Percentiles rank a stretch among this genome's conserved stretches.
These are phyloP conservation scores for Zosterops japonicus DNA, from an alignment of 2,113 vertebrate species.

Conservation along the genomic window DNA sequence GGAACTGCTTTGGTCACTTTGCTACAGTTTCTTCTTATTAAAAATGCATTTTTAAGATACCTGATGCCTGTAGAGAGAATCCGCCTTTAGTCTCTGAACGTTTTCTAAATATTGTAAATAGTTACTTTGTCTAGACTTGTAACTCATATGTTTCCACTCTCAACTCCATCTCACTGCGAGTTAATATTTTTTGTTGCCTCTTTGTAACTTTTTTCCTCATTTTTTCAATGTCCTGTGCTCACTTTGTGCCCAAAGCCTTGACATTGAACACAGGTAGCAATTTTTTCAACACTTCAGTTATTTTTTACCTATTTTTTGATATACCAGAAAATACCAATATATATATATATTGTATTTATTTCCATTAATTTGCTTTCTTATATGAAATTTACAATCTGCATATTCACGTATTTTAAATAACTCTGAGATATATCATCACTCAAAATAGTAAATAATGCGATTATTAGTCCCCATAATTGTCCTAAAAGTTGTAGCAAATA, in stretches of 20 bases:
- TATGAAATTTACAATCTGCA: not conserved
- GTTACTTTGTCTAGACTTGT: not conserved
- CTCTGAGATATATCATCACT: not conserved
- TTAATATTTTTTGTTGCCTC: not conserved
- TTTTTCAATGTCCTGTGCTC: not conserved
- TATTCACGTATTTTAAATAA: not conserved
- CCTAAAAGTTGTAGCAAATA: not conserved
- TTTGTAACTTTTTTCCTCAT: not conserved
- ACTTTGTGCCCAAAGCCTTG: not conserved
- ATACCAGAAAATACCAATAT: not conserved
- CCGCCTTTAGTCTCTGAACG: not conserved
- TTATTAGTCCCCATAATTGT: not conserved
- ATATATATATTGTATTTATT: not conserved
- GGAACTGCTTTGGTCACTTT: not conserved
- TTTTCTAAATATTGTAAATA: not conserved
- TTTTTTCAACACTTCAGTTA: not conserved
- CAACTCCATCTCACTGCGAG: not conserved
- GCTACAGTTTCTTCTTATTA: not conserved
- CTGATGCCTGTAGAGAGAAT: not conserved
- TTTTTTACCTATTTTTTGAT: not conserved
- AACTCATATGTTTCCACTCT: not conserved
- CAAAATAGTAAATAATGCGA: not conserved
- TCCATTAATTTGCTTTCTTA: not conserved
- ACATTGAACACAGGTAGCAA: rapidly evolving
- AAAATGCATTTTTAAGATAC: not conserved